A percentile compares a stretch with the other conserved stretches of the same genome.
Evolutionary conservation across 2,888 invertebrate genomes (phyloP).

Genomic region (Torymus texanus): DNA sequence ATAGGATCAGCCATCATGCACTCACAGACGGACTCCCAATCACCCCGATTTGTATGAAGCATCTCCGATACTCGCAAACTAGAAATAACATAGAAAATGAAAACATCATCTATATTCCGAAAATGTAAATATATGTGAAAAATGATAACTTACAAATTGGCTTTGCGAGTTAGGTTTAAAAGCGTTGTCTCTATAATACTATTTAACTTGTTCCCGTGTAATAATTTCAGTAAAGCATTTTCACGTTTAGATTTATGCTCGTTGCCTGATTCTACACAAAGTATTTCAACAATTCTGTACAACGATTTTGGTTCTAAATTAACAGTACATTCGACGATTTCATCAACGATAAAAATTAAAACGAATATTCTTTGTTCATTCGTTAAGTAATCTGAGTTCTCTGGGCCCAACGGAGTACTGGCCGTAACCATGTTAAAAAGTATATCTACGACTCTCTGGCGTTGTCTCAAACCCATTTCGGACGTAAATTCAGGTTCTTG

Average conservation of each 20-base stretch:
- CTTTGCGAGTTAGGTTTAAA: conserved; percentile 68
- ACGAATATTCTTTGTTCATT: conserved; percentile 69
- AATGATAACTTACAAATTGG: conserved; percentile 69
- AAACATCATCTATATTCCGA: background rate
- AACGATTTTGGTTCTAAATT: conserved; percentile 66
- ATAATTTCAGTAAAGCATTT: conserved; percentile 68
- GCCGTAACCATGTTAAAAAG: conserved; percentile 84
- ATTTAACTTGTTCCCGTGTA: conserved; percentile 69
- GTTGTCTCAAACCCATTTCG: conserved; percentile 82
- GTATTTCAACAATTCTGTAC: conserved; percentile 68
- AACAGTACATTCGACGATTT: conserved; percentile 69
- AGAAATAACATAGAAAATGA: conserved; percentile 53
- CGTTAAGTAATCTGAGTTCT: conserved; percentile 67
- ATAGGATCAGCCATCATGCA: conserved; percentile 69
- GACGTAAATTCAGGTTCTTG: conserved; percentile 87
- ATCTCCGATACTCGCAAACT: conserved; percentile 71
- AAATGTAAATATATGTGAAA: background rate
- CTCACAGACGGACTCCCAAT: conserved; percentile 72
- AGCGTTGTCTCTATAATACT: conserved; percentile 70
- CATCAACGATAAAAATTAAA: conserved; percentile 70
- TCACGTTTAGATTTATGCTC: conserved; percentile 67
- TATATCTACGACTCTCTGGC: conserved; percentile 87
- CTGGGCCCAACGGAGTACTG: conserved; percentile 67
- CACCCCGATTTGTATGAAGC: conserved; percentile 70
- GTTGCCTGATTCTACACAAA: conserved; percentile 63